phyloP scores from a whole-genome alignment of 2,113 vertebrate species.

The Alligator mississippiensis region DNA sequence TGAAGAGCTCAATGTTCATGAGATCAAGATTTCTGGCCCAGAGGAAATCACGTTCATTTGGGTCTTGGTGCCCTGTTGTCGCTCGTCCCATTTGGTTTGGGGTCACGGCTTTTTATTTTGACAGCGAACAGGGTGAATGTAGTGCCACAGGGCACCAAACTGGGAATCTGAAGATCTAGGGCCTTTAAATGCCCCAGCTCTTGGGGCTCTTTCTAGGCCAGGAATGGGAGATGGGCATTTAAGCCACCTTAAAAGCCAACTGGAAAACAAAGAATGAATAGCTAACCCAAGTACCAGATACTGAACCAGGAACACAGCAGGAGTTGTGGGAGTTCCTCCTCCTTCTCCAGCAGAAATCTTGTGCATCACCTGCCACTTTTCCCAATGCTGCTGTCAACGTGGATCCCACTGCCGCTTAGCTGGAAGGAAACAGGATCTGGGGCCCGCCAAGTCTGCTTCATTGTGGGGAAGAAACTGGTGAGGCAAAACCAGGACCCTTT shows the following conservation, averaged over 20 bases:
- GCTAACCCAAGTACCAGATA: background rate
- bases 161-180: background rate
- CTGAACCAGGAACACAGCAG: background rate
- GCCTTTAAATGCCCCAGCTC: background rate
- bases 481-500: too few species aligned
- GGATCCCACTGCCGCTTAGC: background rate
- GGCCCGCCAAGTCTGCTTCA: background rate
- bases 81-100: background rate
- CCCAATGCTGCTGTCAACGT: background rate
- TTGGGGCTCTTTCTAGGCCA: too few species aligned
- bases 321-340: background rate
- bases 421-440: background rate
- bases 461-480: background rate
- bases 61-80: background rate
- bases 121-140: background rate
- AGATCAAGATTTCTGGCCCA: background rate
- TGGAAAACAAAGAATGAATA: background rate
- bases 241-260: background rate
- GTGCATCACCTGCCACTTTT: background rate
- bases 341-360: background rate
- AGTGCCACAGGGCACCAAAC: background rate
- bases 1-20: background rate
- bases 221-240: background rate
- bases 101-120: background rate
- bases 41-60: constrained; percentile 18